A percentile compares a stretch with the other conserved stretches of the same genome.
Conservation (phyloP, 2,888 invertebrate genomes). For the Drosophila basisetae region DNA sequence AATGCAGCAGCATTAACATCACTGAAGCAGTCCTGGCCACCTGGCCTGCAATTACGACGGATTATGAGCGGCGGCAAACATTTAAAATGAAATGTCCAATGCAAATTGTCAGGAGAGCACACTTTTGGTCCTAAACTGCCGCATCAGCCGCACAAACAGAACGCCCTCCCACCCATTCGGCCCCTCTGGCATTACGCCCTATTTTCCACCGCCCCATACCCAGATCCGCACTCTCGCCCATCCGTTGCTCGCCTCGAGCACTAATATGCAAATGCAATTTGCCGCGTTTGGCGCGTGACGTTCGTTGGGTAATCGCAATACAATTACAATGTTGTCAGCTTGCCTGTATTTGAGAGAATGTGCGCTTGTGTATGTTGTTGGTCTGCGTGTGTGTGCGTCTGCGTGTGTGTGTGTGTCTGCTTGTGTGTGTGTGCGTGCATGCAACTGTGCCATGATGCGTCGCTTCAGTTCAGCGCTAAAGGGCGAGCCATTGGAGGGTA, state of each 20-base stretch:
- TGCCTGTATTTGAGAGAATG: conserved; percentile 25
- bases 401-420: conserved; percentile 22
- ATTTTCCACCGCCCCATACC: not conserved
- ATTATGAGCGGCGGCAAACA: conserved; percentile 73
- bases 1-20: conserved; percentile 41
- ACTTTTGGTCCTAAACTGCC: conserved; percentile 48
- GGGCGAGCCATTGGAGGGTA: conserved; percentile 18
- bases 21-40: conserved; percentile 39
- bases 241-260: conserved; percentile 44
- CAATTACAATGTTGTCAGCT: conserved; percentile 76
- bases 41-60: conserved; percentile 68
- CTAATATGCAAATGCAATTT: conserved; percentile 82
- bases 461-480: conserved; percentile 52
- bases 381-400: conserved; percentile 33
- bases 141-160: conserved; percentile 37
- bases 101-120: conserved; percentile 67
- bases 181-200: not conserved
- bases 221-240: not conserved
- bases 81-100: conserved; percentile 81
- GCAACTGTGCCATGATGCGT: conserved; percentile 46
- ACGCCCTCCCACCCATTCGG: not conserved
- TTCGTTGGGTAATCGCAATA: conserved; percentile 82
- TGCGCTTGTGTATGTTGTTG: conserved; percentile 18
- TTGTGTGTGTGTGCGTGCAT: conserved; percentile 23
- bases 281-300: conserved; percentile 82